Evolutionary conservation across 2,888 invertebrate species (phyloP).

Genomic region (Hydrotaea diabolus): DNA sequence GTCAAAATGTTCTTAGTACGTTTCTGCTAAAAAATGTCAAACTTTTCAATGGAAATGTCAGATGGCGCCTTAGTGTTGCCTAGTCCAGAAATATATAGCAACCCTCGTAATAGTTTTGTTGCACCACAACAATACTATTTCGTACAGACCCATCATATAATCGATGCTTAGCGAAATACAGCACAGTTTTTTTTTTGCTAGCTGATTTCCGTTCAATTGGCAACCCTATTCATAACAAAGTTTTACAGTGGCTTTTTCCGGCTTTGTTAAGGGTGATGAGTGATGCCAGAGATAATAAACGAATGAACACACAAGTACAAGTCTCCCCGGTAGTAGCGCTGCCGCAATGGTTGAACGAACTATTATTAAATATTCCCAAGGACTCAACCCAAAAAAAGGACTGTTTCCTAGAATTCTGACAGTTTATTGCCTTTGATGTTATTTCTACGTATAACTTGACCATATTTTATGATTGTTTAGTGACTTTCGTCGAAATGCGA

Average conservation of each 20-base stretch:
- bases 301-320: no score
- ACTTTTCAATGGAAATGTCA: no score
- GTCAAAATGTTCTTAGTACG: no score
- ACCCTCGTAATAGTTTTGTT: no score
- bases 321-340: background rate
- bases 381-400: background rate
- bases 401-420: background rate
- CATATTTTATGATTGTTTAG: slow-evolving; percentile 26
- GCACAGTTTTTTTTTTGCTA: no score
- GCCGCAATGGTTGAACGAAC: background rate
- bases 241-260: slow-evolving; percentile 16
- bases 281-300: slow-evolving; percentile 28
- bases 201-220: background rate
- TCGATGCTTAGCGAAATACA: no score
- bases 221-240: slow-evolving; percentile 23
- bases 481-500: slow-evolving; percentile 15
- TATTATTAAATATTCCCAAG: slow-evolving; percentile 19
- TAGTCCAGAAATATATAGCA: no score
- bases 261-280: slow-evolving; percentile 34
- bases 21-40: no score
- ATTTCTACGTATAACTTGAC: background rate
- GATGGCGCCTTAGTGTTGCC: no score
- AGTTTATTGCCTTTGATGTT: background rate
- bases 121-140: no score
- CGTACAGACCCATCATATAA: no score